Base-by-base conservation (phyloP, 2,797 vertebrate species). In the Hydrophis major region DNA sequence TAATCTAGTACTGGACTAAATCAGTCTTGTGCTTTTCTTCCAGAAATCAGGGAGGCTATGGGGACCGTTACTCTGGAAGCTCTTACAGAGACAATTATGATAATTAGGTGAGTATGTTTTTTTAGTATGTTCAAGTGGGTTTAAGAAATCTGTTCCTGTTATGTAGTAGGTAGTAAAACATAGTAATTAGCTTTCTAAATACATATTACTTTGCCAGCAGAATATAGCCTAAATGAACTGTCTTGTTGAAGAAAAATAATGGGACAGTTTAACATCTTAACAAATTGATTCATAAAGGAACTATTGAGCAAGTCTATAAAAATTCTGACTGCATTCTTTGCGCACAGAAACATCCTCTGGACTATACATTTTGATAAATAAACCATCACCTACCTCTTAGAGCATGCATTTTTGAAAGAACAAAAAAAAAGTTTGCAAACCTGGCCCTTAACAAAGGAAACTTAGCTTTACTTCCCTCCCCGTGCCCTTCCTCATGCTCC, bases 81-180 rank as follows among this genome's bases (percentile, higher is more conserved):
- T 97, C 96, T 92, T 96, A 97, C 95, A 97, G 97, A 95, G 97
- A 97, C 93, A 96, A 93, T 95, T 97, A 97, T 0, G 96, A 97
- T 94, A 97, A 96, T 94, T 97, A 95, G 96, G 94, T 95, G 95
- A 95, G 93, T 78, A 91, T 89, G 89, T 83, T 32, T 27, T 27
- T 88, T 90, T 74, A 27, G 27, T 74, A 83, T n/a, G 8, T 55
- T 50, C 66, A 25, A 28, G 42, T 61, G 56, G 55, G 61, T 86
- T 61, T 89, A 91, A 91, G 59, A n/a, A 18, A 3, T 89, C 32
- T 56, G 66, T 20, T 66, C 59, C 59, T 91, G 27, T 18, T 32
- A 55, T 25, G 6, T 87, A 59, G 22, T 32, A 89, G 88, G 69
- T 91, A 42, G 2, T 14, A 18, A 87, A 90, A 55, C 18, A 18